Evolutionary conservation across 2,888 invertebrate species (phyloP).

Genomic region (Hipparchia semele): DNA sequence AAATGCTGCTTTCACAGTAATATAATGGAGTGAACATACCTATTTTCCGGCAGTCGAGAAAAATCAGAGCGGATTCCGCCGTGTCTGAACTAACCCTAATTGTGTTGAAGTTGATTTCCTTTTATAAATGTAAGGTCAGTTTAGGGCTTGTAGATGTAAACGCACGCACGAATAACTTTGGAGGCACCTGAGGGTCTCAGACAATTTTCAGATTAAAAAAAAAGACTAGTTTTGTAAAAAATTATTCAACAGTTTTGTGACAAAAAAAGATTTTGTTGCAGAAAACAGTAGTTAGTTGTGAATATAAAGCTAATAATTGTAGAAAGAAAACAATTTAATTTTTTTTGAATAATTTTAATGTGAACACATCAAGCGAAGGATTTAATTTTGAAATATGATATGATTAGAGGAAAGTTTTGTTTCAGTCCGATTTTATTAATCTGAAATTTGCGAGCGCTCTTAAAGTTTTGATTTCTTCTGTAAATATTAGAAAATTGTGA

Average conservation of each 20-base stretch:
- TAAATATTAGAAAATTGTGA: constrained; percentile 60
- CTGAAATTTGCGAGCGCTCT: constrained; percentile 11
- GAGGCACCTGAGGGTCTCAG: constrained; percentile 40
- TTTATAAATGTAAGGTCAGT: constrained; percentile 30
- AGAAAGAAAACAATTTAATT: background rate
- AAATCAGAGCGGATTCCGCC: background rate
- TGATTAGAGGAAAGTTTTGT: too few species aligned
- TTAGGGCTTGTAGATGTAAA: constrained; percentile 52
- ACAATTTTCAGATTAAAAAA: background rate
- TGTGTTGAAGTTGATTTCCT: constrained; percentile 29
- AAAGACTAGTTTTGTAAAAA: too few species aligned
- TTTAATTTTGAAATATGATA: too few species aligned
- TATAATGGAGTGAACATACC: too few species aligned
- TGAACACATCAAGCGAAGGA: too few species aligned
- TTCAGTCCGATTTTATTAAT: background rate
- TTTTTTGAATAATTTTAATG: too few species aligned
- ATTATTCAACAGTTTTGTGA: too few species aligned
- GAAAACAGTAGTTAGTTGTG: too few species aligned
- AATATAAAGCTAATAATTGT: background rate
- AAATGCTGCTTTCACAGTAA: background rate
- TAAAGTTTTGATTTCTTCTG: constrained; percentile 42
- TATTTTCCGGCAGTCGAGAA: background rate
- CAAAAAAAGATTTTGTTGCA: too few species aligned
- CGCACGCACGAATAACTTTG: constrained; percentile 50
- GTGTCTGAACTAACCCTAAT: constrained; percentile 10